Evolutionary conservation across 2,888 invertebrate species (phyloP), one percentile per base, ranked within the genome.

Genomic region (Scotopteryx bipunctaria): DNA sequence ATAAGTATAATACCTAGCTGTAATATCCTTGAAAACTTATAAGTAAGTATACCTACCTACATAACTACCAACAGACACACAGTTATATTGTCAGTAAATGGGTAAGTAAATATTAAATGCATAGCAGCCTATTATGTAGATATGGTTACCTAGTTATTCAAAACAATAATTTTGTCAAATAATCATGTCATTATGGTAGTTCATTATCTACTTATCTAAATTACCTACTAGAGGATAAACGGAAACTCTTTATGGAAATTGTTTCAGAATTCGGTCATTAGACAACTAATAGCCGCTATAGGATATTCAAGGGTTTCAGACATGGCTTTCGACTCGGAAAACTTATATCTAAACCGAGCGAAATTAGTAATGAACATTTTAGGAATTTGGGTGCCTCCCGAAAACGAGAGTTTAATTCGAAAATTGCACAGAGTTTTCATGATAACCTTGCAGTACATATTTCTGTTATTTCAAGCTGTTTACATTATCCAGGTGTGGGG

Each of bases 401-500:
- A 63, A 4, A 53, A 76, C 2, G 85, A 80, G 55, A 63, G 69
- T 0, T 8, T 63, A 0, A 0, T 71, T 0, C 62, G 50, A 3
- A 81, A 77, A 59, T 4, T 59, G 1, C 78, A 81, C 44, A 72
- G 77, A 57, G 45, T 49, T 1, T 76, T 83, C 27, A 87, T 82
- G 79, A 66, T 89, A 38, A 49, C 61, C 0, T 44, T 84, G 14
- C 88, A 88, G 42, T 83, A 80, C 56, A 57, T 80, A 38, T 88
- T 89, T 64, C 57, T 88, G 14, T 41, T 82, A 16, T 88, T 87
- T 51, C 87, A 89, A 76, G 64, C 74, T 0, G 72, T 87, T 52
- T 85, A 81, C 52, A 84, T 87, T 9, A 33, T 77, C 3, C 76
- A 82, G 63, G 84, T 86, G 1, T 86, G 84, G 83, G 87, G 88